These are phyloP conservation scores for Bibio marci DNA, from an alignment of 2,888 invertebrate species.

Conservation along the genomic window DNA sequence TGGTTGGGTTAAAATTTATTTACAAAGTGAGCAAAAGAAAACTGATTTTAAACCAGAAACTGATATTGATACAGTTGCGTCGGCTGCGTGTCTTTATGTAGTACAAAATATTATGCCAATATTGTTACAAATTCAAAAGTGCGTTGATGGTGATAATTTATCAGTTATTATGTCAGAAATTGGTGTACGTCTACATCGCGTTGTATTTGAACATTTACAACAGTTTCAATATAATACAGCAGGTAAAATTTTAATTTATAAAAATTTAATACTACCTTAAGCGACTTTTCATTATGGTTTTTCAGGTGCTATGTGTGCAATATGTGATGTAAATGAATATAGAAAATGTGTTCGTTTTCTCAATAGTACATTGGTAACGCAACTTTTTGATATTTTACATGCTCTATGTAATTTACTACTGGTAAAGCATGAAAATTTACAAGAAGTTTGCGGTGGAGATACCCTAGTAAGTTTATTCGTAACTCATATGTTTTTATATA, in stretches of 20 bases:
- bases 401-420: constrained; percentile 88
- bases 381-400: constrained; percentile 89
- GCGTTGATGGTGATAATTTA: constrained; percentile 85
- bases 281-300: constrained; percentile 10
- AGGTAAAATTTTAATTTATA: constrained; percentile 32
- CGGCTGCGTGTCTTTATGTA: constrained; percentile 67
- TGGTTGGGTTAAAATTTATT: constrained; percentile 77
- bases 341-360: constrained; percentile 63
- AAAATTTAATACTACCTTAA: constrained; percentile 1
- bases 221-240: constrained; percentile 90
- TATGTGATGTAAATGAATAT: constrained; percentile 97
- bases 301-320: constrained; percentile 87
- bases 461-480: constrained; percentile 51
- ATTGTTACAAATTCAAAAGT: constrained; percentile 58
- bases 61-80: constrained; percentile 70
- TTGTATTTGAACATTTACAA: constrained; percentile 86
- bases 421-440: constrained; percentile 90
- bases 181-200: constrained; percentile 80
- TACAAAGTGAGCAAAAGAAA: constrained; percentile 88
- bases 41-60: constrained; percentile 83
- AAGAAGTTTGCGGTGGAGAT: constrained; percentile 88
- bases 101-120: constrained; percentile 65
- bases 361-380: constrained; percentile 58
- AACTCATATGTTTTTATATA: no score
- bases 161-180: constrained; percentile 74